phyloP scores from a whole-genome alignment of 2,888 invertebrate species.

The Punctoribates punctum region DNA sequence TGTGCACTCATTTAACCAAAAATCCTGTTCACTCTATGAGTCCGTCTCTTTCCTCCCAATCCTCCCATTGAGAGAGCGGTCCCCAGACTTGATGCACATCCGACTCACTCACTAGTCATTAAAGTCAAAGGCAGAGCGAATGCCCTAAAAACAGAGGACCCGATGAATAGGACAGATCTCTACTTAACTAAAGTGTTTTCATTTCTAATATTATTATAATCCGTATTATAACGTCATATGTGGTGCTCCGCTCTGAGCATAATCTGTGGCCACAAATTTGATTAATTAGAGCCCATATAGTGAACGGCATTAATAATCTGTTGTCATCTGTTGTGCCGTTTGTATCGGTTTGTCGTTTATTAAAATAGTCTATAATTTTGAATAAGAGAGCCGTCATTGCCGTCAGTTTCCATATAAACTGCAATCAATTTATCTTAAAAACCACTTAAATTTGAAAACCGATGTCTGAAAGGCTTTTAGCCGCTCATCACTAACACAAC shows the following conservation, averaged over 20 bases:
- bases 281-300: not conserved
- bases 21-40: slow-evolving; percentile 1
- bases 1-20: slow-evolving; percentile 1
- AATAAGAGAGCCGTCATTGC: slow-evolving; percentile 4
- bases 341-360: slow-evolving; percentile 2
- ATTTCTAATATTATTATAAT: not conserved
- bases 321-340: not conserved
- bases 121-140: not conserved
- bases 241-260: not conserved
- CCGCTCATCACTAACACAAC: not conserved
- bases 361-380: not conserved
- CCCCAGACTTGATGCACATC: slow-evolving; percentile 22
- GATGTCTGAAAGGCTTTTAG: not conserved
- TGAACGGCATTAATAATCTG: not conserved
- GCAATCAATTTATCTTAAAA: not conserved
- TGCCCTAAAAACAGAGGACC: not conserved
- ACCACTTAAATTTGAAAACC: not conserved
- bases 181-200: slow-evolving; percentile 12
- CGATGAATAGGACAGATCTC: not conserved
- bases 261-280: slow-evolving; percentile 15
- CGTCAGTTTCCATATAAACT: not conserved
- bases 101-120: slow-evolving; percentile 16
- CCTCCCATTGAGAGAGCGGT: slow-evolving; percentile 1
- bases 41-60: not conserved
- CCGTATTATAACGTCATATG: not conserved